Conservation (phyloP, 2,113 vertebrate genomes). For the Seriola quinqueradiata region DNA sequence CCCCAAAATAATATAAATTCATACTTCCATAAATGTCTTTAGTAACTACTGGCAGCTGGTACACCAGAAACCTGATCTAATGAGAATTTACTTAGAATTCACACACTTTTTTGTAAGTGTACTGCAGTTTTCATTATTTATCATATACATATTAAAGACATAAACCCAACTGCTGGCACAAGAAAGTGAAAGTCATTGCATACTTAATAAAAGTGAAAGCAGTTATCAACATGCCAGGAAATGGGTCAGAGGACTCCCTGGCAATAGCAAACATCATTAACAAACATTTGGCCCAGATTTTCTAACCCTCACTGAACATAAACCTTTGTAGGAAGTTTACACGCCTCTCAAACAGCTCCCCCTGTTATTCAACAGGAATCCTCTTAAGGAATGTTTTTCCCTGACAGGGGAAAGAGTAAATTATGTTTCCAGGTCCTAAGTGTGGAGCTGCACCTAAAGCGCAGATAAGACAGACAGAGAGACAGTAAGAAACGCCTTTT, state of each 20-base stretch:
- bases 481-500: not conserved
- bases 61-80: not conserved
- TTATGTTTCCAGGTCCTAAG: not conserved
- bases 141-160: slow-evolving; percentile 42
- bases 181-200: slow-evolving; percentile 35
- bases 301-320: slow-evolving; percentile 3
- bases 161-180: slow-evolving; percentile 31
- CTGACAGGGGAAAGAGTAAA: not conserved
- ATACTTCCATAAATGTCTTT: not conserved
- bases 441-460: not conserved
- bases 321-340: slow-evolving; percentile 38
- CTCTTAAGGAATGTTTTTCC: not conserved
- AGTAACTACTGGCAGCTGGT: not conserved
- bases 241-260: slow-evolving; percentile 44
- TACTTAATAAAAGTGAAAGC: slow-evolving; percentile 42
- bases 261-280: slow-evolving; percentile 57
- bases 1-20: not conserved
- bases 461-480: not conserved
- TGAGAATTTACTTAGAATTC: slow-evolving; percentile 14
- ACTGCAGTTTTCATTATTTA: slow-evolving; percentile 35
- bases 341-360: slow-evolving; percentile 1
- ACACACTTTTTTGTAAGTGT: not conserved
- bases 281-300: slow-evolving; percentile 64
- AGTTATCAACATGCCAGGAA: slow-evolving; percentile 50
- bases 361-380: not conserved